Conservation (phyloP, 2,888 invertebrate genomes). For the Drosophila engyochracea region DNA sequence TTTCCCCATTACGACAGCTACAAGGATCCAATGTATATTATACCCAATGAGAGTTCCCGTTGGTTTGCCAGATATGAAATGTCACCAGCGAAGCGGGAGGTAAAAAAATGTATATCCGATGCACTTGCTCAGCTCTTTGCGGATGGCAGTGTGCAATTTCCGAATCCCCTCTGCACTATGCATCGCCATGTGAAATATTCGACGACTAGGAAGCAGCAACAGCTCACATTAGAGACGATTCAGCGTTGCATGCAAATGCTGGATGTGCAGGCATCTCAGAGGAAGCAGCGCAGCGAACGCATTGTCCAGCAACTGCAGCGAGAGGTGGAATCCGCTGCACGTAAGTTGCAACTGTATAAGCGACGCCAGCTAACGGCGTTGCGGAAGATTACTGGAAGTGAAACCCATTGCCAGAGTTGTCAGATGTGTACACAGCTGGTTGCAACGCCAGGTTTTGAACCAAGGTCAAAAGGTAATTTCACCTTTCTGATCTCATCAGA, state of each 20-base stretch:
- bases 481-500: slow-evolving; percentile 22
- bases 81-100: slow-evolving; percentile 50
- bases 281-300: neutral
- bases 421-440: slow-evolving; percentile 33
- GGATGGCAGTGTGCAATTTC: neutral
- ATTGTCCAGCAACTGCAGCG: slow-evolving; percentile 48
- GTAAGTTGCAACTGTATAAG: slow-evolving; percentile 8
- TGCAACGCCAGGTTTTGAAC: neutral
- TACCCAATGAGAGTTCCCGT: slow-evolving; percentile 53
- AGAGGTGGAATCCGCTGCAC: slow-evolving; percentile 37
- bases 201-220: neutral
- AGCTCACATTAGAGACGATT: slow-evolving; percentile 14
- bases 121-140: slow-evolving; percentile 38
- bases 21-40: slow-evolving; percentile 25
- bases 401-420: slow-evolving; percentile 22
- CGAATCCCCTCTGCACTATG: slow-evolving; percentile 25
- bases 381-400: neutral
- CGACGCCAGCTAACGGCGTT: slow-evolving; percentile 7
- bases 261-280: neutral
- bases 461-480: neutral
- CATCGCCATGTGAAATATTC: slow-evolving; percentile 39
- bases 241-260: slow-evolving; percentile 34
- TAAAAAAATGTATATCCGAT: slow-evolving; percentile 44
- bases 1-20: slow-evolving; percentile 32
- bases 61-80: slow-evolving; percentile 64